Base-by-base conservation (phyloP, 2,888 invertebrate genomes). In the Nebria brevicollis region DNA sequence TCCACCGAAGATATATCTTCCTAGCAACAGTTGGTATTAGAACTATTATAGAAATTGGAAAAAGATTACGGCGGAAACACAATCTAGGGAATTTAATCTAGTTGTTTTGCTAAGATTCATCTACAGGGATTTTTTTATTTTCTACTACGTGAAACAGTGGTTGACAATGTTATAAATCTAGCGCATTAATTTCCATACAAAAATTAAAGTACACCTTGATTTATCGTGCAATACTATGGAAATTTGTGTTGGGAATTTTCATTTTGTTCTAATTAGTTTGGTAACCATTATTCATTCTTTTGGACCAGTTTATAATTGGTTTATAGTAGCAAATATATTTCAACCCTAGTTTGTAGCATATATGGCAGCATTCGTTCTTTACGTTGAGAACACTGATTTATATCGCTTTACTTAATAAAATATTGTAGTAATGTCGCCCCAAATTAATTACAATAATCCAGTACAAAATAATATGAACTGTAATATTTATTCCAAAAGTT, bases 61-160 rank as follows among this genome's bases (percentile, higher is more conserved):
- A 66, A 42, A 79, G 68, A 78, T 79, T 66, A 68, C 54, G 66
- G 75, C 41, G 70, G 25, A 43, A 75, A 75, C 66, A 72, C 70
- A 54, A 74, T 75, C 70, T 75, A 72, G 80, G 80, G 80, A 80
- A 80, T 80, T 80, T 75, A 75, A 80, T 80, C 75, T 80, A 64
- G 43, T 64, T 34, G 75, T 70, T 64, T 80, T 80, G 70, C 72
- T 43, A 70, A 70, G 70, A 68, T 26, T 70, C 72, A 70, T 34
- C 43, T 74, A 64, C 66, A 74, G 74, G 42, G 66, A n/a, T 20
- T 10, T 20, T 74, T 65, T 77, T 34, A 77, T 65, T 66, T 78
- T 64, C 26, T 68, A 26, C 26, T 20, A 25, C 7, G 7, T 68
- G 7, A 68, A 68, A 68, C 20, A 68, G 10, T 68, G 68, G 13